Base-by-base conservation (phyloP, 2,888 invertebrate species). In the Drosophila flavopinicola region DNA sequence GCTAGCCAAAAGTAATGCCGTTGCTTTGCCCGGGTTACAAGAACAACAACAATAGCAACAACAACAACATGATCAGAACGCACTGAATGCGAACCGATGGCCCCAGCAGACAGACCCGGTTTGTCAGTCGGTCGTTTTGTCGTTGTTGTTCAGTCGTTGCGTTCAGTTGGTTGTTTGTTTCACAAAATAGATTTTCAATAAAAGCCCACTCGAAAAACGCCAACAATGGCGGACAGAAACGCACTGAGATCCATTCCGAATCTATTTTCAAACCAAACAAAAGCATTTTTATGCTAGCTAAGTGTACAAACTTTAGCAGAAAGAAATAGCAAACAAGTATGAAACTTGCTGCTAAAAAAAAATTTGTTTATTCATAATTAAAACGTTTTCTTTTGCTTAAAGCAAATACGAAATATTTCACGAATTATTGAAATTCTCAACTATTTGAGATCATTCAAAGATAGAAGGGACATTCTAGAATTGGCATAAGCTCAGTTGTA, bases 131-230 rank as follows among this genome's bases (percentile, higher is more conserved):
- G 27, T 38, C 29, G n/a, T n/a, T n/a, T n/a, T 23, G 11, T 54
- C 30, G 13, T n/a, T n/a, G 17, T 57, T 52, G 58, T 48, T 29
- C 7, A 17, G 42, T 42, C 27, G 41, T 27, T 15, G 9, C n/a
- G 6, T 4, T 15, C 24, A 3, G 41, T 41, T 15, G 27, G 15
- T 44, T 44, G 44, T 33, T 49, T 57, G 44, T 41, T 60, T 58
- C 75, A 73, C 78, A 78, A 83, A 83, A 83, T 85, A 83, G 83
- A 85, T 85, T 83, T 83, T 79, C 83, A 83, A 83, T 83, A 82
- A 83, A 82, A 82, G 63, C 59, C 66, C 78, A 82, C 77, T 79
- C 72, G 77, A 85, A 66, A 76, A 66, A 38, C 60, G 60, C 38
- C 49, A 69, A 69, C 72, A 74, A 73, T 78, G 67, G 68, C 65